Conservation (phyloP, 2,888 invertebrate species). For the Cephonodes hylas region DNA sequence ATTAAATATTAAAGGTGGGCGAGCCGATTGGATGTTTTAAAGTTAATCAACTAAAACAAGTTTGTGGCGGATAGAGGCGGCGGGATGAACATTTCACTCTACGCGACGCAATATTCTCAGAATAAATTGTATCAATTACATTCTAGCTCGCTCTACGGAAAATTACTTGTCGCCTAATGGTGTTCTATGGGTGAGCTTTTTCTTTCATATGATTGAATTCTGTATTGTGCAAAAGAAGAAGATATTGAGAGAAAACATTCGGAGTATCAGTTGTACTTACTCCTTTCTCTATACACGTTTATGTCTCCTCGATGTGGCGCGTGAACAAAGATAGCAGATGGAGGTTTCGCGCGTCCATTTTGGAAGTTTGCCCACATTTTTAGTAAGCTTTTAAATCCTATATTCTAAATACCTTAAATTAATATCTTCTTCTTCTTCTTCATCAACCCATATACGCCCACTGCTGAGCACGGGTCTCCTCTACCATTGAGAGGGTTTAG, state of each 20-base stretch:
- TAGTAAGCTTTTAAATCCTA: no score
- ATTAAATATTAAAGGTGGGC: slow-evolving; percentile 8
- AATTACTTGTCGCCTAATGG: background rate
- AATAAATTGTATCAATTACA: background rate
- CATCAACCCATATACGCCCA: no score
- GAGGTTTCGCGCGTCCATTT: no score
- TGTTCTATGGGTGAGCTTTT: background rate
- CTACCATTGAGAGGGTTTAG: no score
- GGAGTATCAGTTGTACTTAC: background rate
- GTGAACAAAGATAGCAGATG: no score
- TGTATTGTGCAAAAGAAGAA: background rate
- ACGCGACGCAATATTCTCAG: background rate
- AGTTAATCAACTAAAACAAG: slow-evolving; percentile 6
- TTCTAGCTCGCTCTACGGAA: background rate
- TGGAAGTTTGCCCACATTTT: no score
- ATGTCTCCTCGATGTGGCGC: no score
- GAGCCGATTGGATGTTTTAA: slow-evolving; percentile 6
- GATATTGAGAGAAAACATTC: background rate
- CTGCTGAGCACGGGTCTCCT: no score
- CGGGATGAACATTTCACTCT: no score
- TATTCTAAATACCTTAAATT: no score
- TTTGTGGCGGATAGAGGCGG: background rate
- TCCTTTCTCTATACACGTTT: background rate
- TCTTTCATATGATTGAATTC: background rate
- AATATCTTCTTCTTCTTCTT: no score